Evolutionary conservation across 2,888 invertebrate genomes (phyloP).

Genomic region (Orthosia cruda): DNA sequence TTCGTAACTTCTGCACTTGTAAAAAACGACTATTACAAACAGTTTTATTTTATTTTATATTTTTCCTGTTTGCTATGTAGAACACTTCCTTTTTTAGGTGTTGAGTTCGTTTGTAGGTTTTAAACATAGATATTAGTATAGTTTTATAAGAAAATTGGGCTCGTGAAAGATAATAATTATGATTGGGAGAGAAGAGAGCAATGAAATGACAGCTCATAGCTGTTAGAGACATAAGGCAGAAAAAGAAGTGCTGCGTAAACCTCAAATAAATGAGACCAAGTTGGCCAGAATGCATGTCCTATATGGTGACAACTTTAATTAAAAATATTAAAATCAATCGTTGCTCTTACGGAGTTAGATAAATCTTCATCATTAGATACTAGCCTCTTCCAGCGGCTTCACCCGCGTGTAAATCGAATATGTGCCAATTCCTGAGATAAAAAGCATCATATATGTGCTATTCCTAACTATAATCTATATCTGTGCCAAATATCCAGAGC

Average conservation of each 20-base stretch:
- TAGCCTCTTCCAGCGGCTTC: too few relatives aligned
- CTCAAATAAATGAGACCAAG: background rate
- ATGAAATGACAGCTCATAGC: background rate
- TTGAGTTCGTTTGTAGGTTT: conserved; percentile 15
- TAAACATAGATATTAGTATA: background rate
- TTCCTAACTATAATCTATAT: too few relatives aligned
- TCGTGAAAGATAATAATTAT: background rate
- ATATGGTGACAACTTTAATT: too few relatives aligned
- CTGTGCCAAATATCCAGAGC: too few relatives aligned
- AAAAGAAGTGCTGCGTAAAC: background rate
- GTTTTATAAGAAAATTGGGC: background rate
- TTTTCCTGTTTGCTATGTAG: conserved; percentile 37
- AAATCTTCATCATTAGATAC: background rate
- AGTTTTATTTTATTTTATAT: conserved; percentile 11
- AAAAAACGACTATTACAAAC: conserved; percentile 16
- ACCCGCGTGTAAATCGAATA: too few relatives aligned
- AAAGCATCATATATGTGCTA: too few relatives aligned
- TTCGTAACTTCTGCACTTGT: conserved; percentile 1
- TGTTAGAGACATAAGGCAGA: background rate
- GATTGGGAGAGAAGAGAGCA: background rate
- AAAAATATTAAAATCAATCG: background rate
- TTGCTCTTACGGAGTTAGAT: background rate
- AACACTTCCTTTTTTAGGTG: conserved; percentile 35
- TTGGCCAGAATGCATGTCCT: too few relatives aligned
- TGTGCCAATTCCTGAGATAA: too few relatives aligned